Base-by-base conservation (phyloP, 2,797 vertebrate genomes). In the Anisognathus igniventris region DNA sequence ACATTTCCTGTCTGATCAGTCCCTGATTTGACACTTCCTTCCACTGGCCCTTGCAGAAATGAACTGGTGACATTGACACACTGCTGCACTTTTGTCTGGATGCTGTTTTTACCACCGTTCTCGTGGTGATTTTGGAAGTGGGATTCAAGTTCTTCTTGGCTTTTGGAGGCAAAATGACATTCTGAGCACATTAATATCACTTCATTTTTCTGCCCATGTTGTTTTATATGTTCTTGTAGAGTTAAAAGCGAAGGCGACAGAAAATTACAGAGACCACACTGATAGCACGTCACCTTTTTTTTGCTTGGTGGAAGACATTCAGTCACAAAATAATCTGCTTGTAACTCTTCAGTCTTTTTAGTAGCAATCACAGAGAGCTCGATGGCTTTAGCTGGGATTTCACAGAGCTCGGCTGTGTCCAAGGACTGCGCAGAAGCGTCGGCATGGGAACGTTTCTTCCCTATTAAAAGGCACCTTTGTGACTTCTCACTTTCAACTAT, bases 191-290 rank as follows among this genome's bases (percentile, higher is more conserved):
- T 98, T 24, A 98, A 56, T 76, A 98, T 97, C n/a, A 98, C 97
- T 21, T 98, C 98, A 8, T 98, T 98, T 94, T 98, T 98, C 79
- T 98, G 98, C 7, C 99, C 98, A 9, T 99, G 99, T 76, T 98
- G 98, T 88, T 98, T 98, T 80, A 99, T 96, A 72, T 99, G 99
- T 74, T 99, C 98, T 84, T 98, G 98, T 24, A 99, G 97, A 50
- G 97, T 97, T 9, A 97, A 86, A 67, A 99, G 98, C 0, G 98
- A 98, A 8, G 99, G 98, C 0, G 99, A 99, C 1, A 99, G 97
- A 82, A 98, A 98, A 61, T 98, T 98, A 85, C 99, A 99, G 17
- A 99, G 98, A 95, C 99, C 99, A 91, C 99, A 99, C 90, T 99
- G 99, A 86, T 99, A 99, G 91, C 98, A 99, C 0, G 98, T 99